Conservation (phyloP, 2,113 vertebrate genomes). For the Thomomys bottae region DNA sequence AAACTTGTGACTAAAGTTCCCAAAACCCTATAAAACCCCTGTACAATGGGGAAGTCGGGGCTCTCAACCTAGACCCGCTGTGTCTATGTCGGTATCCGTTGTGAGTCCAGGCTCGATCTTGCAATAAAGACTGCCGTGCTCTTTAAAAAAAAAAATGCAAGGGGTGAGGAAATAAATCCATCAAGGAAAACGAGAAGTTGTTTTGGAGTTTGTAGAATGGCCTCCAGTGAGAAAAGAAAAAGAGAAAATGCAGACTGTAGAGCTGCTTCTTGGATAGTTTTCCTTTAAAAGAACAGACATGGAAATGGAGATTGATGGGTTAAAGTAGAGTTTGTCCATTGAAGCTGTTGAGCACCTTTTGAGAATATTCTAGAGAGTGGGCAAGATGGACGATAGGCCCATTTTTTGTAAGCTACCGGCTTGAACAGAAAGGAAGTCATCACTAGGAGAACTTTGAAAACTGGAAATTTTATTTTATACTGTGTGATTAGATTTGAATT, state of each 20-base stretch:
- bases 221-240: not conserved
- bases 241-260: not conserved
- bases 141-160: no score
- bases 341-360: not conserved
- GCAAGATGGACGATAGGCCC: not conserved
- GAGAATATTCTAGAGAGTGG: not conserved
- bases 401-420: not conserved
- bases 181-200: not conserved
- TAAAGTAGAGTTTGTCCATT: not conserved
- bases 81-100: no score
- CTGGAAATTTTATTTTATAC: not conserved
- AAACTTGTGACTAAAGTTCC: no score
- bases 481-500: not conserved
- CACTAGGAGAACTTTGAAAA: not conserved
- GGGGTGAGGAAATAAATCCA: not conserved
- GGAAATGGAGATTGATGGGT: not conserved
- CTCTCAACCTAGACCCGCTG: no score
- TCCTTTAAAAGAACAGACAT: not conserved
- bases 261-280: not conserved
- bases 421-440: constrained; percentile 4
- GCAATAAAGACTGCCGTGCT: no score
- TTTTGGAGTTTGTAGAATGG: not conserved
- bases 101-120: no score
- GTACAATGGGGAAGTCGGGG: no score
- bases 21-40: no score